These are phyloP conservation scores for Tetranychus cinnabarinus DNA, from an alignment of 1,140 invertebrate species.

Conservation along the genomic window DNA sequence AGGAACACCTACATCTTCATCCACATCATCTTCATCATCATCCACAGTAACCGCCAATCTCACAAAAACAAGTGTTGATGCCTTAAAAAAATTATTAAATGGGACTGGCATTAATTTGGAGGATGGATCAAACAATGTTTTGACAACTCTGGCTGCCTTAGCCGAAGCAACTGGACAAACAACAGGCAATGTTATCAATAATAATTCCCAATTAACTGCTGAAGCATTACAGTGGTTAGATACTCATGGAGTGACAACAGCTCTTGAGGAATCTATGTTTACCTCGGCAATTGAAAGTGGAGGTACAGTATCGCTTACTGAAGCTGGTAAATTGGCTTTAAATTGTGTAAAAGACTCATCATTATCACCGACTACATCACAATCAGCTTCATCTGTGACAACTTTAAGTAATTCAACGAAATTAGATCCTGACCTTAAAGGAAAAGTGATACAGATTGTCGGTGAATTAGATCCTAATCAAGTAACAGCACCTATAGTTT, in stretches of 20 bases:
- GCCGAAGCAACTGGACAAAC: conserved; percentile 22
- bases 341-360: conserved; percentile 28
- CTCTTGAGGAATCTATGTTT: conserved; percentile 43
- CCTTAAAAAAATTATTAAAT: conserved; percentile 1
- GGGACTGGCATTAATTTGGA: neutral
- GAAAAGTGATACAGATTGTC: conserved; percentile 18
- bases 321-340: conserved; percentile 47
- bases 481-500: conserved; percentile 4
- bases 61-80: neutral
- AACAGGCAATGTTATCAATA: neutral
- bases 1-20: neutral
- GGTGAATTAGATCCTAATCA: conserved; percentile 10
- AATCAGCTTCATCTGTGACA: neutral
- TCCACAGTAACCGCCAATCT: neutral
- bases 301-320: conserved; percentile 45
- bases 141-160: conserved; percentile 23
- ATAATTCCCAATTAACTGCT: conserved; percentile 3
- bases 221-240: conserved; percentile 39
- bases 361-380: neutral
- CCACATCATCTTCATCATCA: neutral
- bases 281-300: conserved; percentile 53
- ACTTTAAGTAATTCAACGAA: neutral
- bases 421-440: neutral
- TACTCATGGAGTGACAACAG: conserved; percentile 52
- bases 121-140: conserved; percentile 12